phyloP scores from a whole-genome alignment of 2,797 vertebrate species.

The Crax fasciolata region DNA sequence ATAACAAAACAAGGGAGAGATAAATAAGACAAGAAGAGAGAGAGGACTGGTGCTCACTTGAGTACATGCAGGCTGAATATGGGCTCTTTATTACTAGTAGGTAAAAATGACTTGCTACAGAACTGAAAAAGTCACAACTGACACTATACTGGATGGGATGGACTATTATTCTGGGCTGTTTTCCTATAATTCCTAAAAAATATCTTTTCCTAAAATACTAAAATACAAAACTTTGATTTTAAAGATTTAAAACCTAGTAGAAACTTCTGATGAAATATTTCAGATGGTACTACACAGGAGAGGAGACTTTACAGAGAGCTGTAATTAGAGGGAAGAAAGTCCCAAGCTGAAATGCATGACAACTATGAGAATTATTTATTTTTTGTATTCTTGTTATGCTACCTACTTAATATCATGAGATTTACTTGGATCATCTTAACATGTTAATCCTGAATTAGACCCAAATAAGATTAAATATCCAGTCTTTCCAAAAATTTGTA shows the following conservation, averaged over 20 bases:
- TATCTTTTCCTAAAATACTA: background rate
- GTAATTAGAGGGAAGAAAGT: background rate
- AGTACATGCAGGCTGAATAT: background rate
- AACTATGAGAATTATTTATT: background rate
- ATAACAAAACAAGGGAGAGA: background rate
- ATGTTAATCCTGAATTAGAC: background rate
- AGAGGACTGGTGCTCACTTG: background rate
- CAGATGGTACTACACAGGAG: background rate
- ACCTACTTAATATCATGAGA: background rate
- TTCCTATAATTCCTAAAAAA: background rate
- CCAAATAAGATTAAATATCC: background rate
- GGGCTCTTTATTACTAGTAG: background rate
- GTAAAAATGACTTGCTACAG: background rate
- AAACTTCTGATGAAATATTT: background rate
- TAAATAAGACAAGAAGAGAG: background rate
- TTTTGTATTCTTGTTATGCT: background rate
- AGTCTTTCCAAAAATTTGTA: background rate
- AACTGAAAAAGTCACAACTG: background rate
- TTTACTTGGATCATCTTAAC: background rate
- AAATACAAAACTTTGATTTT: background rate
- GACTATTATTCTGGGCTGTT: background rate
- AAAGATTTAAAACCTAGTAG: background rate
- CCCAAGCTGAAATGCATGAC: background rate
- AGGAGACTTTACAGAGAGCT: background rate
- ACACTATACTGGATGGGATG: background rate